A percentile compares a stretch with the other conserved stretches of the same genome.
Conservation (phyloP, 1,140 invertebrate genomes). For the Cyclargus thomasi region DNA sequence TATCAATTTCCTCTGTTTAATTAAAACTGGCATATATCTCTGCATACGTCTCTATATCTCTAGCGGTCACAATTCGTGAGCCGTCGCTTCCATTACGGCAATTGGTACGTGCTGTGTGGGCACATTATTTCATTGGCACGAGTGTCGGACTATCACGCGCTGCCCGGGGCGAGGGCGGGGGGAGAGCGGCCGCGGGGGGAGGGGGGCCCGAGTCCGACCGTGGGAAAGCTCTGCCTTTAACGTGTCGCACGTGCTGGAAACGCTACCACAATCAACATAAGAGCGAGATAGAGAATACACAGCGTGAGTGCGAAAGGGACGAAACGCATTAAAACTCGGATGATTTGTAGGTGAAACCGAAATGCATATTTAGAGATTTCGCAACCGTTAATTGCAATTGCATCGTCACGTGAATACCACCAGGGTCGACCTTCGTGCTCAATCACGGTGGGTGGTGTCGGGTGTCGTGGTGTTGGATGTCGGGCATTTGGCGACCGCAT, state of each 20-base stretch:
- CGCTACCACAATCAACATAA: slow-evolving; percentile 49
- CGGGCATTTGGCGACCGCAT: slow-evolving; percentile 66
- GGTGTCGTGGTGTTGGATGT: slow-evolving; percentile 51
- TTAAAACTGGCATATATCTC: background rate
- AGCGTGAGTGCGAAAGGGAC: slow-evolving; percentile 34
- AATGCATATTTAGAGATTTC: slow-evolving; percentile 17
- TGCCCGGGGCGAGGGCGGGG: slow-evolving; percentile 27
- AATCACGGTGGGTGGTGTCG: slow-evolving; percentile 56
- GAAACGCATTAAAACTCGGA: slow-evolving; percentile 60
- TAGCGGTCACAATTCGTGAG: slow-evolving; percentile 8
- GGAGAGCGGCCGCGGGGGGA: slow-evolving; percentile 36
- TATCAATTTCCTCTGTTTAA: slow-evolving; percentile 15
- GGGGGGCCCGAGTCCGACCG: slow-evolving; percentile 56
- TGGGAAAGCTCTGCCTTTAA: slow-evolving; percentile 73
- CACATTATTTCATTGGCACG: slow-evolving; percentile 69
- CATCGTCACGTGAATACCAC: slow-evolving; percentile 39
- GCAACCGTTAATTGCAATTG: background rate
- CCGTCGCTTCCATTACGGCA: slow-evolving; percentile 52
- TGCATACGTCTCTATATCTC: background rate
- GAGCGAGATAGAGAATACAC: slow-evolving; percentile 38
- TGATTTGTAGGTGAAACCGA: slow-evolving; percentile 59
- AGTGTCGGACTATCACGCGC: slow-evolving; percentile 65
- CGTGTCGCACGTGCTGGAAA: slow-evolving; percentile 68
- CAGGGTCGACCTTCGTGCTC: slow-evolving; percentile 60
- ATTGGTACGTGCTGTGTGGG: slow-evolving; percentile 65